Base-by-base conservation (phyloP, 1,140 invertebrate genomes). In the Fragariocoptes setiger region DNA sequence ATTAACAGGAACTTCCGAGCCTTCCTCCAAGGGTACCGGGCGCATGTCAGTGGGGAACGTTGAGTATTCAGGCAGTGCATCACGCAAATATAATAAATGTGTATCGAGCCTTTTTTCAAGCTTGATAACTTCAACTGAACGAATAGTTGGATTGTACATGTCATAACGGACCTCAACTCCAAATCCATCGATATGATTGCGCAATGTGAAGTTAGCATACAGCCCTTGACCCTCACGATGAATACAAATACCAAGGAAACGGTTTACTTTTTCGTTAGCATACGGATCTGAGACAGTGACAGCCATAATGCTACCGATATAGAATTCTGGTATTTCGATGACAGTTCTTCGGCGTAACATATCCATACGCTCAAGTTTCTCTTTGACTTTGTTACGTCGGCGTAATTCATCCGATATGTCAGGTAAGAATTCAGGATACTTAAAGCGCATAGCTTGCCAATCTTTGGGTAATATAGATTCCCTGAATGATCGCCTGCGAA, bases 201-300 rank as follows among this genome's bases (percentile, higher is more conserved):
- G 67, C 3, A 99, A 56, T 21, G 71, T 73, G 53, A 95, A 92
- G 35, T 64, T 63, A 39, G 80, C 68, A 46, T 71, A 62, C 1
- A 95, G 61, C 1, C 86, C 90, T 55, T 65, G 64, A 2, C 71
- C 71, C 43, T 63, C 63, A 49, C 83, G 20, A 43, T 77, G 60
- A 50, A 94, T 95, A 52, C 90, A 97, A 51, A 97, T 90, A 3
- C 92, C 88, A 41, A 99, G 72, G 66, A 99, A 99, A 53, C 69
- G 65, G 52, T 70, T 83, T 1, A 61, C 60, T 60, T 92, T 92
- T 25, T 69, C 72, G 14, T 73, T 69, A 22, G 79, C 68, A 65
- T 88, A 75, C 35, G 61, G 65, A 60, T 95, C 86, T 1, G 80
- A 71, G 42, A 74, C 69, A n/a, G 73, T 77, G 1, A 97, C 82